phyloP scores from a whole-genome alignment of 2,113 vertebrate species.

The Alligator sinensis region DNA sequence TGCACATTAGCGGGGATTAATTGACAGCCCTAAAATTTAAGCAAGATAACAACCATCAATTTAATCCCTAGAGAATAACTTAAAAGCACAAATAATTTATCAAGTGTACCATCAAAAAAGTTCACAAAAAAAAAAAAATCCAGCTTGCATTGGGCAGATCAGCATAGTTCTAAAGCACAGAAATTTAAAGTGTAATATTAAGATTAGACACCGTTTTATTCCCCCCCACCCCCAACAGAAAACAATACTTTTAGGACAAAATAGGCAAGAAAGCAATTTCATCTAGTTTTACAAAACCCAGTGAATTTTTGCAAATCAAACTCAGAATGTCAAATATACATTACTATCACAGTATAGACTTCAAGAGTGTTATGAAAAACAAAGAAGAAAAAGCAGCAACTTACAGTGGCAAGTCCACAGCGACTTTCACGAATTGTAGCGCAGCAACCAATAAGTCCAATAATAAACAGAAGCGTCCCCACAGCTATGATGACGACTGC shows the following conservation, averaged over 20 bases:
- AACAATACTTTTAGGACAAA: background rate
- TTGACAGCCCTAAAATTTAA: too few relatives aligned
- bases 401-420: conserved; percentile 93
- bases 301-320: background rate
- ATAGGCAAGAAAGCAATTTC: background rate
- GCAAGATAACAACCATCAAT: too few relatives aligned
- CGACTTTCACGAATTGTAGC: conserved; percentile 95
- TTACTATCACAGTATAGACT: background rate
- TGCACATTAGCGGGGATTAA: too few relatives aligned
- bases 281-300: background rate
- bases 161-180: background rate
- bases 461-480: conserved; percentile 94
- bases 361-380: background rate
- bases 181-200: too few relatives aligned
- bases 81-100: too few relatives aligned
- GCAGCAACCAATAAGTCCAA: conserved; percentile 95
- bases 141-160: background rate
- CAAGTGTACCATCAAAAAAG: background rate
- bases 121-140: background rate
- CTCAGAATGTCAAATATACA: background rate
- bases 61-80: too few relatives aligned
- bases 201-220: too few relatives aligned
- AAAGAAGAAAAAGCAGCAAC: conserved; percentile 28
- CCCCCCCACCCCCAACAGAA: background rate
- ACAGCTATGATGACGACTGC: conserved; percentile 95